Conservation (phyloP, 2,113 vertebrate species). For the Oryzias woworae region DNA sequence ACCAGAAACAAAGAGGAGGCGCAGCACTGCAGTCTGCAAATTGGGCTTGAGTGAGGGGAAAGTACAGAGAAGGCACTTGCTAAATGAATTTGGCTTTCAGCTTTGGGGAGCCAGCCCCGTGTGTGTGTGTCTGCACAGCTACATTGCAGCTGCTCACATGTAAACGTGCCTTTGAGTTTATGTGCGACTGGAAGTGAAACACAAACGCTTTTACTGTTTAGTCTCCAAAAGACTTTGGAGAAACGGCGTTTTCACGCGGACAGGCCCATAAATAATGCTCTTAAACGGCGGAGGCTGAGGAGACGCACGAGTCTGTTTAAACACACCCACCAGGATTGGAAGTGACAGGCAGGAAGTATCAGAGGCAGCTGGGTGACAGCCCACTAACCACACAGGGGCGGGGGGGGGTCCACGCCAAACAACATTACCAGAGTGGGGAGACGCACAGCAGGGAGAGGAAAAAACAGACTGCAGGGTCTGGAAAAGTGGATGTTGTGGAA, state of each 20-base stretch:
- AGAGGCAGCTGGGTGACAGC: constrained; percentile 70
- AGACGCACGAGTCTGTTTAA: constrained; percentile 1
- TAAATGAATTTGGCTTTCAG: constrained; percentile 66
- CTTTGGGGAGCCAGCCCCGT: constrained; percentile 42
- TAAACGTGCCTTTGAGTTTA: neutral
- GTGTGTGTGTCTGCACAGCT: constrained; percentile 14
- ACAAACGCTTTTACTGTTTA: constrained; percentile 20
- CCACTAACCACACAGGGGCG: constrained; percentile 67
- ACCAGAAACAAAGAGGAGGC: constrained; percentile 24
- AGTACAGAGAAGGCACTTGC: constrained; percentile 30
- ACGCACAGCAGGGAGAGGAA: constrained; percentile 12
- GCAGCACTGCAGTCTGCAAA: constrained; percentile 29
- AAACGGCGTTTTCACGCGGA: constrained; percentile 21
- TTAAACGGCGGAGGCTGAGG: constrained; percentile 26
- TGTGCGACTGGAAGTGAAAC: constrained; percentile 1
- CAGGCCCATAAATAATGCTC: constrained; percentile 31
- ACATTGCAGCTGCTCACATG: no score
- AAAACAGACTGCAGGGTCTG: neutral
- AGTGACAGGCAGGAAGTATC: constrained; percentile 74
- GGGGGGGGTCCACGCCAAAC: constrained; percentile 51
- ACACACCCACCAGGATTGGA: constrained; percentile 59
- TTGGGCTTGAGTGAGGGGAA: constrained; percentile 29
- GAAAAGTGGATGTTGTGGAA: neutral
- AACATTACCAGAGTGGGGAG: constrained; percentile 51
- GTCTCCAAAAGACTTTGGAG: constrained; percentile 14